Evolutionary conservation across 2,888 invertebrate genomes (phyloP), one percentile per base, ranked within the genome.

Genomic region (Zhengitettix transpicula): DNA sequence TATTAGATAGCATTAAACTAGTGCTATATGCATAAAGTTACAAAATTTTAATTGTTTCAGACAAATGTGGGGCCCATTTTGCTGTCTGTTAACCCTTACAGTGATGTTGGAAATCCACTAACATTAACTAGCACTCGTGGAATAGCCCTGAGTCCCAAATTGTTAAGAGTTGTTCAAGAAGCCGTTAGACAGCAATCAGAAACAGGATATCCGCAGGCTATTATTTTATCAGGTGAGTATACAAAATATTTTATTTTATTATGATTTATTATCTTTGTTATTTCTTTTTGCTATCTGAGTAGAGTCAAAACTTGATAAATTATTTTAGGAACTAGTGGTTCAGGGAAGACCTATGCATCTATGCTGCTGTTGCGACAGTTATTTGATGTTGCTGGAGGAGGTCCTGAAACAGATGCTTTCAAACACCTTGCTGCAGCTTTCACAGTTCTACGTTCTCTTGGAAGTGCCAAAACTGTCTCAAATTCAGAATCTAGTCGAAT

Each of bases 391-490:
- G 94, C 93, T 60, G 95, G 94, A 63, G 95, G 94, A 67, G 94
- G 94, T 56, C 87, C 90, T 7, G 93, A 94, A 78, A 94, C 95
- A 28, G 95, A 95, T 75, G 92, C 94, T 55, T 96, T 93, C 76
- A 95, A 95, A 75, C 94, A 95, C 75, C 81, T 95, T 66, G 91
- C 92, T 14, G 95, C 96, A 58, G 93, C 95, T 57, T 91, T 96
- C 76, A 95, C 95, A 63, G 95, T 95, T 64, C 81, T 96, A 67
- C 81, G 93, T 65, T 90, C 93, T 28, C 81, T 96, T 62, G 93
- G 93, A 65, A 88, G 90, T 51, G 94, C 95, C 54, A 89, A 91
- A 74, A 95, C 94, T 57, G 82, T 84, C 57, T 85, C 86, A 66
- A 95, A 95, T 75, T 86, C 89, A 28, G 89, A 95, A 78, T 92